These are phyloP conservation scores for Drosophila macrospina DNA, from an alignment of 2,888 invertebrate species.

Conservation along the genomic window DNA sequence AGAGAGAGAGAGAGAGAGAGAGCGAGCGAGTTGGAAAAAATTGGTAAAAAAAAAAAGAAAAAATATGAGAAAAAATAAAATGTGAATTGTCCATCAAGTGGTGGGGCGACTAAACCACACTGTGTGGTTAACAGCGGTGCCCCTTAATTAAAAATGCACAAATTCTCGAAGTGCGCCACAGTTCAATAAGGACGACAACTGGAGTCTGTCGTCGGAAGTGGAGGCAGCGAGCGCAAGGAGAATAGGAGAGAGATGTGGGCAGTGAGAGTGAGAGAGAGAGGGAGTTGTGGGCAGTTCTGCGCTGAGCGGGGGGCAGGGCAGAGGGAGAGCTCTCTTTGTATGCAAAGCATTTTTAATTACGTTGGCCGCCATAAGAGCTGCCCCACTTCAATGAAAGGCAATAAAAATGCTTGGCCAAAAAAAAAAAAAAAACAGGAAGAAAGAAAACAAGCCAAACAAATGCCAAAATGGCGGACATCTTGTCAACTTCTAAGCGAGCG, in stretches of 20 bases:
- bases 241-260: neutral
- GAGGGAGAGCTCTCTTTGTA: slow-evolving; percentile 8
- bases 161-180: slow-evolving; percentile 21
- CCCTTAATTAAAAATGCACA: slow-evolving; percentile 24
- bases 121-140: slow-evolving; percentile 4
- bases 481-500: slow-evolving; percentile 27
- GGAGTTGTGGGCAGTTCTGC: neutral
- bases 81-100: slow-evolving; percentile 14
- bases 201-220: no score
- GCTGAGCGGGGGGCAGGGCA: neutral
- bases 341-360: slow-evolving; percentile 52
- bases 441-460: slow-evolving; percentile 45
- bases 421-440: neutral
- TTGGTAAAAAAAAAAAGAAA: neutral
- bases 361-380: slow-evolving; percentile 14
- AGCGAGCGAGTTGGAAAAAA: neutral
- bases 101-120: slow-evolving; percentile 18
- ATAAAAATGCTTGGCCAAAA: slow-evolving; percentile 4
- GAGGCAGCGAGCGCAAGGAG: neutral
- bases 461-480: slow-evolving; percentile 71
- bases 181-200: slow-evolving; percentile 20
- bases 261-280: no score
- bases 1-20: neutral
- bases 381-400: slow-evolving; percentile 22
- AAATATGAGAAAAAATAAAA: neutral